Conservation (phyloP, 2,797 vertebrate genomes). For the Sebastes hubbsi region DNA sequence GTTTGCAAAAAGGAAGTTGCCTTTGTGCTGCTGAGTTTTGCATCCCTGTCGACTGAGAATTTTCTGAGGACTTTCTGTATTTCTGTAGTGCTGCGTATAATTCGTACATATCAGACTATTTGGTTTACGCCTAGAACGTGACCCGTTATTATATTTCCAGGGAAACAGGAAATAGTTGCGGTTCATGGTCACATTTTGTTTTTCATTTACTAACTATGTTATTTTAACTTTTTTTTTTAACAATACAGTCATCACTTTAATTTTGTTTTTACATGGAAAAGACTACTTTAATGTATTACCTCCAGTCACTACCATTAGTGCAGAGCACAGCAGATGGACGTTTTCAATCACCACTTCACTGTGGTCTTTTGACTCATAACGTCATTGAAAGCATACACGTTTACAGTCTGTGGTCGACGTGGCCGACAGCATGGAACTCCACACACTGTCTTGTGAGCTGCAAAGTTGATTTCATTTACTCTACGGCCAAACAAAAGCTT, state of each 20-base stretch:
- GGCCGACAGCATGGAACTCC: conserved; percentile 34
- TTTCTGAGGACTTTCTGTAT: neutral
- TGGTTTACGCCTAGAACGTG: neutral
- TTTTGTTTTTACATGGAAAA: neutral
- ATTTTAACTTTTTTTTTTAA: neutral
- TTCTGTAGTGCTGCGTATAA: neutral
- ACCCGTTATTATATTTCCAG: neutral
- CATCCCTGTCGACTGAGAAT: neutral
- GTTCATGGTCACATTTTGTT: neutral
- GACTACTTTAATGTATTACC: neutral
- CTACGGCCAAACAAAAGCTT: conserved; percentile 54
- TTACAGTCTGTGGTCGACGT: conserved; percentile 48
- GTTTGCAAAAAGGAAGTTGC: neutral
- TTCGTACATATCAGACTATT: neutral
- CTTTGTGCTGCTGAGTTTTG: neutral
- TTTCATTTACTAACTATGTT: neutral
- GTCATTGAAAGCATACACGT: conserved; percentile 27
- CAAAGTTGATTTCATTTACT: conserved; percentile 64
- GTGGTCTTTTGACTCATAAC: conserved; percentile 24
- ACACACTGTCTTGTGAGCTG: conserved; percentile 34
- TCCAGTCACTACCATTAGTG: neutral
- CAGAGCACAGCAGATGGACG: conserved; percentile 16
- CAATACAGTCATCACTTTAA: neutral
- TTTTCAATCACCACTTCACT: conserved; percentile 33
- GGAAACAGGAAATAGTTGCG: neutral